Evolutionary conservation across 2,113 vertebrate species (phyloP), one percentile per base, ranked within the genome.

Genomic region (Colinus virginianus): DNA sequence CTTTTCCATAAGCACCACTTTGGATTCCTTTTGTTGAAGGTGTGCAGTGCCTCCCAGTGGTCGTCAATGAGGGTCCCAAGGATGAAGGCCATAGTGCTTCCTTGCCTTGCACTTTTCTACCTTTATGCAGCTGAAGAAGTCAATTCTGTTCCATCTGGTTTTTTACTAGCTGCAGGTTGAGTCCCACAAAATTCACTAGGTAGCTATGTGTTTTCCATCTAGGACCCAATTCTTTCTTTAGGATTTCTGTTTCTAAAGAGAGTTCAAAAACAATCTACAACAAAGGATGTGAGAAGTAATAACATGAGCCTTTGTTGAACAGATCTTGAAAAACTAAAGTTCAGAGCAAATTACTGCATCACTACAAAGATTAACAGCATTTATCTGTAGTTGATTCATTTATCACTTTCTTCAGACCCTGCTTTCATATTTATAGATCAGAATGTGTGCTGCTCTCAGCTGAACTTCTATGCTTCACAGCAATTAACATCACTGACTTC

Each of bases 401-500:
- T 82, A 58, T 94, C 40, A 26, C 45, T 82, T 87, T 13, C 58
- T 82, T 88, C 63, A 49, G 70, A 81, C 30, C 86, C 62, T 87
- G 58, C 67, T 90, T 94, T 86, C 32, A 46, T 81, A 78, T 81
- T 90, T 11, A 76, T 77, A 63, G 90, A 84, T 82, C 45, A 69
- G 78, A 84, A 58, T 43, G 25, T 77, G 19, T 4, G 8, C 13
- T 72, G 49, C 66, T 91, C 66, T 42, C 74, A 40, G 40, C 5
- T 71, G 90, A 95, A 88, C 66, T 87, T 76, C 26, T 53, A 5
- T 38, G 62, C 13, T 71, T 93, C 72, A 78, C 40, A 95, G 80
- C 80, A 96, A 87, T 92, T 96, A 93, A 82, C 86, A 92, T 76
- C 49, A 12, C 16, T 96, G 84, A 95, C 86, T 84, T 72, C 71